Conservation (phyloP, 2,113 vertebrate genomes). For the Bubo bubo region DNA sequence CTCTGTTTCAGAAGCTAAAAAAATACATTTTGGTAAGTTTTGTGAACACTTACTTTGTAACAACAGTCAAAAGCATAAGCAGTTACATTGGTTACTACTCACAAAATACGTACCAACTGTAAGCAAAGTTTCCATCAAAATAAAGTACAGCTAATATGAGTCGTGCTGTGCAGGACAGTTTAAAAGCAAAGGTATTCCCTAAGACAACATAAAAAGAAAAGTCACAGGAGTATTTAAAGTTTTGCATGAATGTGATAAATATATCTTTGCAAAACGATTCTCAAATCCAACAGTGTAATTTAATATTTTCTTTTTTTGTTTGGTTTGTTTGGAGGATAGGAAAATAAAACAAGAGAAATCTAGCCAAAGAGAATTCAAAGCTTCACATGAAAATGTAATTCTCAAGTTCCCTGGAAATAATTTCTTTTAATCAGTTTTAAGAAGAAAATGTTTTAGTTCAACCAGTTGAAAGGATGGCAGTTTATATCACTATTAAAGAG, state of each 20-base stretch:
- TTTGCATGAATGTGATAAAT: neutral
- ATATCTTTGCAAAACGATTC: neutral
- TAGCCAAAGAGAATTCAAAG: neutral
- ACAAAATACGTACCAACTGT: neutral
- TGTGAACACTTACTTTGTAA: neutral
- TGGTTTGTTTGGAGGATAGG: neutral
- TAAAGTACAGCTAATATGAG: neutral
- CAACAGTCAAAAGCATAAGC: neutral
- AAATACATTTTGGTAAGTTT: neutral
- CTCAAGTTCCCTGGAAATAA: neutral
- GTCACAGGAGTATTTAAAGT: neutral
- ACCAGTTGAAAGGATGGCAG: neutral
- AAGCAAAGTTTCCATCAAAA: neutral
- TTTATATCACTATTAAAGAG: neutral
- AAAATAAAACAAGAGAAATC: neutral
- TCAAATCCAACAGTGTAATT: neutral
- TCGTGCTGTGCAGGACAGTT: neutral
- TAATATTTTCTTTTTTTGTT: neutral
- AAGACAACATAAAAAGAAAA: neutral
- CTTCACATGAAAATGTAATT: neutral
- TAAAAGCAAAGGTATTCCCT: neutral
- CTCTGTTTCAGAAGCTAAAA: slow-evolving; percentile 82
- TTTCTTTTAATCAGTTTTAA: neutral
- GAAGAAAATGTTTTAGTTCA: neutral
- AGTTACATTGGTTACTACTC: neutral